phyloP scores from a whole-genome alignment of 2,888 invertebrate species.

The Drosophila falleni region DNA sequence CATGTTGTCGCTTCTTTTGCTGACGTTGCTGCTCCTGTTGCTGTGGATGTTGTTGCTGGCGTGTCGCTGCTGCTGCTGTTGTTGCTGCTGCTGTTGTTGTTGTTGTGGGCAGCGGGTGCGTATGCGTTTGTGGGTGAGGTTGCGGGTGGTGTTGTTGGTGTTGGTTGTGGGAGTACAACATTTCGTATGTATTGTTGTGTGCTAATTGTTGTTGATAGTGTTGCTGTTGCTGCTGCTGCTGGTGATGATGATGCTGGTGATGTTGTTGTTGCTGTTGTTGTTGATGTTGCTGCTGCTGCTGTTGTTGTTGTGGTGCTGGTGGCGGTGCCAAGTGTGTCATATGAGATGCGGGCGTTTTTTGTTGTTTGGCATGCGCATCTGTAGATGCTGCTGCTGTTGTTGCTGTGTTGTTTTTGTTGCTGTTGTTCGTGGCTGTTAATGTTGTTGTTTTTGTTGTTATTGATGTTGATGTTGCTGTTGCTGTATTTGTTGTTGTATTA shows the following conservation, averaged over 20 bases:
- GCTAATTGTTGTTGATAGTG: constrained; percentile 46
- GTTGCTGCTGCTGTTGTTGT: constrained; percentile 36
- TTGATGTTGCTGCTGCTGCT: constrained; percentile 40
- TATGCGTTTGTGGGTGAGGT: constrained; percentile 43
- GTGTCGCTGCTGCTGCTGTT: constrained; percentile 39
- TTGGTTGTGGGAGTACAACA: constrained; percentile 85
- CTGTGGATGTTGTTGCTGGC: constrained; percentile 34
- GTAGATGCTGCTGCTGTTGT: constrained; percentile 38
- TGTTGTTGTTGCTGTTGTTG: constrained; percentile 23
- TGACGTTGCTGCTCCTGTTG: constrained; percentile 51
- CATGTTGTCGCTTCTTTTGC: constrained; percentile 58
- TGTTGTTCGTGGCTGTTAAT: constrained; percentile 17
- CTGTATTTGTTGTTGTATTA: constrained; percentile 63
- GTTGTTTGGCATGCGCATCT: constrained; percentile 38
- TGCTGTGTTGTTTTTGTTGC: constrained; percentile 35
- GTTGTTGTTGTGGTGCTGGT: constrained; percentile 61
- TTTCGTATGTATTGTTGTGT: constrained; percentile 80
- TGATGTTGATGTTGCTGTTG: constrained; percentile 35
- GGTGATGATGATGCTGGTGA: constrained; percentile 52
- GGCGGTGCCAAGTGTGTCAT: constrained; percentile 63
- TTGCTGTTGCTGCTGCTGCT: constrained; percentile 50
- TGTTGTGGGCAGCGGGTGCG: constrained; percentile 35
- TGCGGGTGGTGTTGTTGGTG: constrained; percentile 39
- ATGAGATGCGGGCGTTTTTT: constrained; percentile 27
- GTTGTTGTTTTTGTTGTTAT: constrained; percentile 34